Percentiles rank a stretch among this genome's conserved stretches.
Evolutionary conservation across 1,140 invertebrate species (phyloP).

Genomic region (Melipona quadrifasciata): DNA sequence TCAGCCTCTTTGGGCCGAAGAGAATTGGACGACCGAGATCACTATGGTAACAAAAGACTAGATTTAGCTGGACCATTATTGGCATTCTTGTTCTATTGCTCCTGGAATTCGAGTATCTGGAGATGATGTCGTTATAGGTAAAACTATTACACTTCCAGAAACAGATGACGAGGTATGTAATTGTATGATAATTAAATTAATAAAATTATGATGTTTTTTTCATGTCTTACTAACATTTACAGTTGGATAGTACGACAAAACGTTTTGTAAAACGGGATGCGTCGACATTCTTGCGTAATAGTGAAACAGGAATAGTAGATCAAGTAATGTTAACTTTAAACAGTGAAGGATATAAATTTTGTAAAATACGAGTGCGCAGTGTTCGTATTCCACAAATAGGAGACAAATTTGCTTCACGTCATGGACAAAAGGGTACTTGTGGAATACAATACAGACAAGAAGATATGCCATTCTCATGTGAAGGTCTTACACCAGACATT

Average conservation of each 20-base stretch:
- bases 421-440: constrained; percentile 99
- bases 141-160: constrained; percentile 98
- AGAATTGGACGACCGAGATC: constrained; percentile 99
- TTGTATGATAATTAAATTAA: constrained; percentile 31
- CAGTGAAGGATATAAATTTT: constrained; percentile 99
- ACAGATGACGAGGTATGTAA: constrained; percentile 93
- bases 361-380: constrained; percentile 98
- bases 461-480: constrained; percentile 99
- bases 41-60: constrained; percentile 99
- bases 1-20: constrained; percentile 96
- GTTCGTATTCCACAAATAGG: constrained; percentile 99
- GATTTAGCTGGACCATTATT: constrained; percentile 98
- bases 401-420: constrained; percentile 99
- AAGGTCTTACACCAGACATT: constrained; percentile 98
- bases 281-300: constrained; percentile 98
- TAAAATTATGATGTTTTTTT: neutral
- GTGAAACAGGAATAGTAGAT: constrained; percentile 99
- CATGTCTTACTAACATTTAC: constrained; percentile 62
- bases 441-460: constrained; percentile 98
- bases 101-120: constrained; percentile 98
- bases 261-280: constrained; percentile 96
- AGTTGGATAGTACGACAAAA: constrained; percentile 94
- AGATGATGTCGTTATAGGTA: constrained; percentile 99
- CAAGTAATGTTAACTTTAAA: constrained; percentile 99
- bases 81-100: constrained; percentile 97